phyloP scores from a whole-genome alignment of 2,113 vertebrate species.

The Clinocottus analis region DNA sequence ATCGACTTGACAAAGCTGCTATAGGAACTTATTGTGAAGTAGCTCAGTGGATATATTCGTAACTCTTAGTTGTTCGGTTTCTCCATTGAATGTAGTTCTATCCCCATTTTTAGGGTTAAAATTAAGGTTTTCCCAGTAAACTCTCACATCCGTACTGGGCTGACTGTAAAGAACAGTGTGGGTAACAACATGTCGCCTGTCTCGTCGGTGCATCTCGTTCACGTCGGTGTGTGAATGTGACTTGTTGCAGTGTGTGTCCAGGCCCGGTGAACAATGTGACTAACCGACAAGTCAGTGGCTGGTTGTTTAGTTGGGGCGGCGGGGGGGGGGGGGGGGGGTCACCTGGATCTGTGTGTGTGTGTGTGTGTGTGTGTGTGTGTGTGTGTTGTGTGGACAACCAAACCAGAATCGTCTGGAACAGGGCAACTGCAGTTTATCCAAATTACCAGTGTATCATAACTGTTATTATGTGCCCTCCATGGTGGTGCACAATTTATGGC shows the following conservation, averaged over 20 bases:
- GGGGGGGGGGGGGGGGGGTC: too few species aligned
- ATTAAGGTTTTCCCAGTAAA: neutral
- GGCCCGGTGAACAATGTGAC: conserved; percentile 24
- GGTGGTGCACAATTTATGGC: conserved; percentile 33
- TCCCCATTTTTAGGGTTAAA: neutral
- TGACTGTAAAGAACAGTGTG: neutral
- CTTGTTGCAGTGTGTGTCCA: conserved; percentile 53
- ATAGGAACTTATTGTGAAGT: conserved; percentile 43
- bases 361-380: neutral
- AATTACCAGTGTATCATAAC: conserved; percentile 37
- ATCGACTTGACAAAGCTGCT: conserved; percentile 2
- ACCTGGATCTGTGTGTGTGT: neutral
- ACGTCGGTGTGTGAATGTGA: conserved; percentile 33
- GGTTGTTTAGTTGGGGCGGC: conserved; percentile 19
- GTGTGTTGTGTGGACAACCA: neutral
- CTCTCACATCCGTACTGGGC: neutral
- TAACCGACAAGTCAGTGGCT: conserved; percentile 41
- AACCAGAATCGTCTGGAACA: conserved; percentile 3
- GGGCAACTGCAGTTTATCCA: conserved; percentile 18
- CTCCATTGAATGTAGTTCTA: neutral
- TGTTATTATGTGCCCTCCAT: conserved; percentile 46
- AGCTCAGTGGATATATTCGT: neutral
- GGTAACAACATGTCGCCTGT: conserved; percentile 10
- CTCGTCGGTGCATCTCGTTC: neutral
- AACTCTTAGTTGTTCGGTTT: neutral